Conservation (phyloP, 2,888 invertebrate species). For the Scrobipalpa atriplicella region DNA sequence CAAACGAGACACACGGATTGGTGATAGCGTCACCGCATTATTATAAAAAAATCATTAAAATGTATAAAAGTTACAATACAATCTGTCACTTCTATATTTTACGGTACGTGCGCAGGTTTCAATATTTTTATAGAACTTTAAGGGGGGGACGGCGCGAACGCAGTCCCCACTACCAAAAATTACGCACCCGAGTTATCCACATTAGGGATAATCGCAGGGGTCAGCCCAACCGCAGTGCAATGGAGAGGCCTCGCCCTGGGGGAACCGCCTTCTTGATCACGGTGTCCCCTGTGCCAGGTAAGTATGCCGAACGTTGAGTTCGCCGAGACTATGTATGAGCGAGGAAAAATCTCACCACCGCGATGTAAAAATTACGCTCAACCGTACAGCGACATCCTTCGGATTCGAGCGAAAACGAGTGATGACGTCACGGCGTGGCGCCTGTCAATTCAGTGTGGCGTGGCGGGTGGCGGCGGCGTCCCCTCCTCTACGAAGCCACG, state of each 20-base stretch:
- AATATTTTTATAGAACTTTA: neutral
- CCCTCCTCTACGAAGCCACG: too few species aligned
- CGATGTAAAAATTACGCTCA: neutral
- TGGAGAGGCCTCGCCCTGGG: slow-evolving; percentile 17
- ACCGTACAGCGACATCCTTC: neutral
- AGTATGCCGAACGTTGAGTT: neutral
- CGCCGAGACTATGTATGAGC: neutral
- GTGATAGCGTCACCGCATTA: too few species aligned
- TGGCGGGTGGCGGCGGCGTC: too few species aligned
- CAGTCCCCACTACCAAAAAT: slow-evolving; percentile 18
- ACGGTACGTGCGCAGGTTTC: too few species aligned
- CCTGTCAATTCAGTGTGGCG: too few species aligned
- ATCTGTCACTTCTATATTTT: neutral
- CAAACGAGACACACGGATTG: too few species aligned
- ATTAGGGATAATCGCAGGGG: slow-evolving; percentile 21
- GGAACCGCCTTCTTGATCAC: slow-evolving; percentile 12
- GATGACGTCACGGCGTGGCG: too few species aligned
- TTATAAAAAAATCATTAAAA: too few species aligned
- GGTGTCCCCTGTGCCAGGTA: slow-evolving; percentile 33
- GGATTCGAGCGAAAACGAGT: neutral
- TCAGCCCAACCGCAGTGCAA: slow-evolving; percentile 18
- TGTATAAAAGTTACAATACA: neutral
- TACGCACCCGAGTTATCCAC: slow-evolving; percentile 18
- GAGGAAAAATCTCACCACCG: slow-evolving; percentile 8
- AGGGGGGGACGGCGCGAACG: slow-evolving; percentile 3